Evolutionary conservation across 2,113 vertebrate genomes (phyloP).

Genomic region (Oceanodroma tethys): DNA sequence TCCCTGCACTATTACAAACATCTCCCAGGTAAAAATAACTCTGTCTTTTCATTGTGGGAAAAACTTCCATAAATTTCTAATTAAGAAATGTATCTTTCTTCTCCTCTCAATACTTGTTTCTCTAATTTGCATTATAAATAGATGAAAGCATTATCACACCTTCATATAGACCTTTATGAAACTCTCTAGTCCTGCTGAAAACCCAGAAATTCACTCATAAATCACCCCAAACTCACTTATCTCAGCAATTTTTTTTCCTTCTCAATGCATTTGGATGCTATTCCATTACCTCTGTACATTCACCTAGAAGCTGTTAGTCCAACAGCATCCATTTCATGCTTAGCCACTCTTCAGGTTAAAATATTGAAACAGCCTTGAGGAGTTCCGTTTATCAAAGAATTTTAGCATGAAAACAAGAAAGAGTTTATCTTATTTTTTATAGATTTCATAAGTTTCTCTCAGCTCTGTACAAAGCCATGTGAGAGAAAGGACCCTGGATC

Average conservation of each 20-base stretch:
- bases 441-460: not conserved
- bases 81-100: not conserved
- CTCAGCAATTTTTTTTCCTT: not conserved
- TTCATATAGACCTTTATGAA: not conserved
- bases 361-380: not conserved
- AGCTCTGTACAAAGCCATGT: not conserved
- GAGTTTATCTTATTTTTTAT: not conserved
- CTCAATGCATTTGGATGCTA: not conserved
- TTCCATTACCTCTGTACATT: not conserved
- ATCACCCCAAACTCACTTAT: constrained; percentile 1
- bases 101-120: not conserved
- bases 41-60: not conserved
- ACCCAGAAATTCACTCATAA: not conserved
- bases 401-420: not conserved
- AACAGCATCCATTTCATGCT: not conserved
- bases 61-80: constrained; percentile 5
- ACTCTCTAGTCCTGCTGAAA: not conserved
- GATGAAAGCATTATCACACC: not conserved
- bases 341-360: not conserved
- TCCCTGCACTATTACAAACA: not conserved
- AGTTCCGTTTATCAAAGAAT: not conserved
- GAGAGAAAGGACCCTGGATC: not conserved
- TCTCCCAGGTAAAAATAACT: not conserved
- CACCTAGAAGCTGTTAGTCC: constrained; percentile 10
- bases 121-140: not conserved